These are phyloP conservation scores for Siniperca knerii DNA, from an alignment of 2,113 vertebrate species.

Conservation along the genomic window DNA sequence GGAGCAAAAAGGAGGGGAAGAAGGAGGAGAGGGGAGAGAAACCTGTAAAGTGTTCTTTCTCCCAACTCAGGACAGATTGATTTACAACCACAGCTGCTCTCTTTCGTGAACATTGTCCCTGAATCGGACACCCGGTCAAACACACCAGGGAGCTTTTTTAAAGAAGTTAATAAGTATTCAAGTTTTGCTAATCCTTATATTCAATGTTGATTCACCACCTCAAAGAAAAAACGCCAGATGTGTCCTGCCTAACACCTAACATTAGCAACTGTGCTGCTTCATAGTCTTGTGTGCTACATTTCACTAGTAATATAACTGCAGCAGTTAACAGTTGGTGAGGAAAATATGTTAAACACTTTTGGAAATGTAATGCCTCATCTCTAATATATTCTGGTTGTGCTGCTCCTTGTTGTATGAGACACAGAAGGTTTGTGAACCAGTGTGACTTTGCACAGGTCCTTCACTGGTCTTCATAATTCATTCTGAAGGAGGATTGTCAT, in stretches of 20 bases:
- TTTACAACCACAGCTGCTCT: constrained; percentile 54
- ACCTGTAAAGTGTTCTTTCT: constrained; percentile 48
- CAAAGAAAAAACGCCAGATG: not conserved
- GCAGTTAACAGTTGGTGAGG: not conserved
- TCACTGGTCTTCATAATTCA: constrained; percentile 6
- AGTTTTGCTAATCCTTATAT: not conserved
- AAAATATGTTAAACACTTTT: not conserved
- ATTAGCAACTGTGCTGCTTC: not conserved
- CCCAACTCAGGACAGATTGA: constrained; percentile 20
- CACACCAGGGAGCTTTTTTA: not conserved
- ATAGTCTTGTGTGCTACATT: not conserved
- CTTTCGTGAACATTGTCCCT: not conserved
- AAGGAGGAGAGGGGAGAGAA: constrained; percentile 15
- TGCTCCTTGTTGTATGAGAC: not conserved
- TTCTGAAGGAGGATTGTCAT: constrained; percentile 9
- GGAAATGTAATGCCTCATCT: not conserved
- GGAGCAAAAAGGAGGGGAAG: not conserved
- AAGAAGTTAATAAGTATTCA: constrained; percentile 24
- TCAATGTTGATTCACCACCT: not conserved
- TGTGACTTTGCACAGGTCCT: constrained; percentile 5
- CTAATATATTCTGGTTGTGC: not conserved
- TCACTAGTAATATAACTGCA: not conserved
- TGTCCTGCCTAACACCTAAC: not conserved
- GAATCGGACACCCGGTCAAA: not conserved
- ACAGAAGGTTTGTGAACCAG: not conserved